A percentile compares a stretch with the other conserved stretches of the same genome.
phyloP scores from a whole-genome alignment of 2,797 vertebrate species.

The Sternotherus odoratus region DNA sequence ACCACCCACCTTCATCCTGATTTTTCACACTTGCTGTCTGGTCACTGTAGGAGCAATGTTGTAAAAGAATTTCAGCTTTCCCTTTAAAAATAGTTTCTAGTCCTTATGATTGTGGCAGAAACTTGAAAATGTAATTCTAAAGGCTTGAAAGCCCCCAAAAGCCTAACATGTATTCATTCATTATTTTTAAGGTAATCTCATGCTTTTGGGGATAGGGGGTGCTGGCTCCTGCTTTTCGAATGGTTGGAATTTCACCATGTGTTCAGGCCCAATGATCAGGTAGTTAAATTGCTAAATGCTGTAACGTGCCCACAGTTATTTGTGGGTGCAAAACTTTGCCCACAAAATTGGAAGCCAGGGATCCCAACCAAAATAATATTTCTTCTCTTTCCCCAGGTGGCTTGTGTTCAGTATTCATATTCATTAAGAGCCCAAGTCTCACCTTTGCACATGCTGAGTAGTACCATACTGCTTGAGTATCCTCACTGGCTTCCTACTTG shows the following conservation, averaged over 20 bases:
- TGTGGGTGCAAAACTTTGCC: slow-evolving; percentile 68
- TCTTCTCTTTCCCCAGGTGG: neutral
- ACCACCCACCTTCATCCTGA: too few relatives aligned
- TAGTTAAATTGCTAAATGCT: slow-evolving; percentile 74
- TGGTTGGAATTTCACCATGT: slow-evolving; percentile 68
- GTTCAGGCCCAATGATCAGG: slow-evolving; percentile 69
- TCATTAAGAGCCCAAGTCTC: neutral
- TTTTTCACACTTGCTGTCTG: too few relatives aligned
- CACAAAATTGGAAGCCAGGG: slow-evolving; percentile 65
- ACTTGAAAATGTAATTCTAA: slow-evolving; percentile 14
- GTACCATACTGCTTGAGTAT: accelerated
- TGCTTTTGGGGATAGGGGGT: neutral
- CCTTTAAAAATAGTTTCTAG: neutral
- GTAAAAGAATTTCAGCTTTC: neutral
- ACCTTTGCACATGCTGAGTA: neutral
- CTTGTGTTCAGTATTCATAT: neutral
- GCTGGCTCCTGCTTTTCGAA: slow-evolving; percentile 70
- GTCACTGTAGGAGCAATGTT: too few relatives aligned
- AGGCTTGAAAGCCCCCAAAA: slow-evolving; percentile 15
- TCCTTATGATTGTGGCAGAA: neutral
- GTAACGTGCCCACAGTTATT: slow-evolving; percentile 71
- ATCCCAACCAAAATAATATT: slow-evolving; percentile 28
- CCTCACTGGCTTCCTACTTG: neutral
- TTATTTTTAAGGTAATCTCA: slow-evolving; percentile 42
- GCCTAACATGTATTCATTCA: slow-evolving; percentile 51